Percentiles rank a stretch among this genome's conserved stretches.
These are phyloP conservation scores for Lasioglossum vierecki DNA, from an alignment of 2,888 invertebrate genomes.

Conservation along the genomic window DNA sequence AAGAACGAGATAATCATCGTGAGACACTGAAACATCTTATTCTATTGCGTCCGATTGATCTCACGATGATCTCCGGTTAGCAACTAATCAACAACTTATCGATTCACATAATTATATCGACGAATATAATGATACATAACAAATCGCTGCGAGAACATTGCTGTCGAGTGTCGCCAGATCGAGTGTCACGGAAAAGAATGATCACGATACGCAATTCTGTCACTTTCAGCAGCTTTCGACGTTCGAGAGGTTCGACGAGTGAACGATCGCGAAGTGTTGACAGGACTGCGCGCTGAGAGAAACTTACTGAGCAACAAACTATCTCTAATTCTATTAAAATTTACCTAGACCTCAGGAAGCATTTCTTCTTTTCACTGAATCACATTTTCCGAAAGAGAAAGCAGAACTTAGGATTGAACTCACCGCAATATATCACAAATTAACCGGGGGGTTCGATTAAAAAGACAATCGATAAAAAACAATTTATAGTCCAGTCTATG, in stretches of 20 bases:
- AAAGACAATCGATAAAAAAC: neutral
- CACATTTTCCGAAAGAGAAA: too few species aligned
- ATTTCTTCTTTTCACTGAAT: too few species aligned
- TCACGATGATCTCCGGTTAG: slow-evolving; percentile 51
- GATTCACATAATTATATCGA: slow-evolving; percentile 56
- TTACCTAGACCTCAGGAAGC: too few species aligned
- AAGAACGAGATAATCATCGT: slow-evolving; percentile 31
- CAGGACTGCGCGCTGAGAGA: slow-evolving; percentile 53
- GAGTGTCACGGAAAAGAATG: slow-evolving; percentile 22
- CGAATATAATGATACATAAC: slow-evolving; percentile 70
- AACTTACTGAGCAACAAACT: neutral
- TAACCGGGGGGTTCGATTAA: neutral
- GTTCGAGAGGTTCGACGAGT: slow-evolving; percentile 18
- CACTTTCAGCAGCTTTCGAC: slow-evolving; percentile 19
- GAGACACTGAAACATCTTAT: neutral
- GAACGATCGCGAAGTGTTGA: neutral
- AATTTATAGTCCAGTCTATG: neutral
- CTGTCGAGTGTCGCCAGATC: slow-evolving; percentile 22
- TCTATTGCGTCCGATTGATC: neutral
- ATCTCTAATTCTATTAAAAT: neutral
- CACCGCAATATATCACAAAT: too few species aligned
- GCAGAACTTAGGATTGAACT: too few species aligned
- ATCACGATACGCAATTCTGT: slow-evolving; percentile 36
- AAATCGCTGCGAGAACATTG: slow-evolving; percentile 61
- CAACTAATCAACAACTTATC: slow-evolving; percentile 77